Evolutionary conservation across 2,113 vertebrate genomes (phyloP), one percentile per base, ranked within the genome.

Genomic region (Callopanchax toddi): DNA sequence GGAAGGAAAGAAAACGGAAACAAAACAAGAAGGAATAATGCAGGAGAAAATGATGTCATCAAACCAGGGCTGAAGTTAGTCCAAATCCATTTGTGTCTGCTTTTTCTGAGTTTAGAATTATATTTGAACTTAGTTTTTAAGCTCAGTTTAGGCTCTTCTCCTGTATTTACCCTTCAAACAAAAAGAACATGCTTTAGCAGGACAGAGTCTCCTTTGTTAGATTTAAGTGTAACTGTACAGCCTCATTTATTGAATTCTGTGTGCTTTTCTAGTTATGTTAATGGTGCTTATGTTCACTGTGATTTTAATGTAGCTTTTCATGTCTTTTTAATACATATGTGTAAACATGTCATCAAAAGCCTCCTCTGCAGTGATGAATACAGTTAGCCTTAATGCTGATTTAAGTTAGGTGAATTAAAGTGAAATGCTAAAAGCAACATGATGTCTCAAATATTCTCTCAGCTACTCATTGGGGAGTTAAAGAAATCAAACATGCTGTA

Each of bases 401-500:
- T 65, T 0, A 23, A 17, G 48, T 67, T 4, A 46, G 32, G 34
- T 53, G 22, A 73, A 46, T 6, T 66, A 25, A 26, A 49, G 64
- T 44, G 34, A 62, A 75, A 67, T 22, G 32, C 74, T 69, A 20
- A 61, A 71, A 36, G 63, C 18, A 55, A 42, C 49, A 68, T 59
- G 61, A 69, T 43, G 53, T 48, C 32, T 58, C 67, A 71, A 61
- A 60, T 65, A 56, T 58, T 60, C 22, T 59, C 54, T 64, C 34
- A 51, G 51, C 69, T 71, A 77, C 45, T 73, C 57, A 74, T 34
- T 62, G 58, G 57, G 57, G 57, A 76, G 50, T 23, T 18, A 82
- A 29, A 81, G 65, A 81, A 79, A 84, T 86, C 70, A 84, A 78
- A 79, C 89, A 92, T 92, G 90, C 89, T 75, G 72, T 66, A 62